phyloP scores from a whole-genome alignment of 1,140 invertebrate species.

The Belonocnema kinseyi region DNA sequence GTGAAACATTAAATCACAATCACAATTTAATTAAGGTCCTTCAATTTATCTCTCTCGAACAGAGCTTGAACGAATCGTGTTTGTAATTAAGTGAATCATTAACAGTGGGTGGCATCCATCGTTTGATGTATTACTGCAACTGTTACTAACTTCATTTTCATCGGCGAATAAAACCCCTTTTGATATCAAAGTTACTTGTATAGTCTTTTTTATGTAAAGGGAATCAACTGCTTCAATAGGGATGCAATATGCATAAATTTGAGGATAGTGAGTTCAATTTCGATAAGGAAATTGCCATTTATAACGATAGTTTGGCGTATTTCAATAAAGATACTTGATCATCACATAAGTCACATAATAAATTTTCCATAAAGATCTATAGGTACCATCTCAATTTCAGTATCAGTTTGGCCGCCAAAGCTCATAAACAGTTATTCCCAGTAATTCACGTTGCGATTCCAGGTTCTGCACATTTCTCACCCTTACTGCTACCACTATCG shows the following conservation, averaged over 20 bases:
- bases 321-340: constrained; percentile 6
- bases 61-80: not conserved
- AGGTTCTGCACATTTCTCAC: constrained; percentile 16
- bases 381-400: constrained; percentile 8
- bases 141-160: not conserved
- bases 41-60: constrained; percentile 10
- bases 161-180: not conserved
- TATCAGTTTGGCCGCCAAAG: not conserved
- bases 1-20: constrained; percentile 21
- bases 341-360: not conserved
- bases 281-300: not conserved
- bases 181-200: not conserved
- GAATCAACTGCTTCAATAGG: not conserved
- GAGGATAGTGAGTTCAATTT: not conserved
- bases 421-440: constrained; percentile 28
- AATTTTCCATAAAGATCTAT: constrained; percentile 25
- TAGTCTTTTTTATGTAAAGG: not conserved
- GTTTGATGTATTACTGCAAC: not conserved
- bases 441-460: constrained; percentile 23
- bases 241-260: not conserved
- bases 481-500: not conserved
- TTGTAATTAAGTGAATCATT: constrained; percentile 21
- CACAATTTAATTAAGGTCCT: constrained; percentile 16
- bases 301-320: not conserved
- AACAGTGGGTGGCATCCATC: not conserved